Percentiles rank a stretch among this genome's conserved stretches.
Evolutionary conservation across 2,113 vertebrate genomes (phyloP).

Genomic region (Larimichthys polyactis): DNA sequence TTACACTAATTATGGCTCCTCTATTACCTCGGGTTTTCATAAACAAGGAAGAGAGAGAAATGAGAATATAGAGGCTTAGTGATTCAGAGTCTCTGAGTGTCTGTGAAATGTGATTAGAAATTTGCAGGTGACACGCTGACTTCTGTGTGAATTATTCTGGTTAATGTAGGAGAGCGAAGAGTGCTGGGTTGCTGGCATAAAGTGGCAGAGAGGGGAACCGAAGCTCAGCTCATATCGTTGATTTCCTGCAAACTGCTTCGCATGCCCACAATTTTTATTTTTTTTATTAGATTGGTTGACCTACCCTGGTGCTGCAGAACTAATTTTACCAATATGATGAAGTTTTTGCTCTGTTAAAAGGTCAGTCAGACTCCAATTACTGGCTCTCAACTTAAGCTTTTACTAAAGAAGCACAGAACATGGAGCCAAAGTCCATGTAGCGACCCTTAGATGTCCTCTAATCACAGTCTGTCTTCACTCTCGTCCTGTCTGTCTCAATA

Average conservation of each 20-base stretch:
- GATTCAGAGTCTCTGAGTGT: slow-evolving; percentile 32
- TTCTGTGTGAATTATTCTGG: slow-evolving; percentile 19
- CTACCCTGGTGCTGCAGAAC: slow-evolving; percentile 44
- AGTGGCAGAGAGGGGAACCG: slow-evolving; percentile 17
- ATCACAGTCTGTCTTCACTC: slow-evolving; percentile 4
- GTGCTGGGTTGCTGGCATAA: not conserved
- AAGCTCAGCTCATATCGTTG: slow-evolving; percentile 18
- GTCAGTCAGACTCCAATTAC: slow-evolving; percentile 42
- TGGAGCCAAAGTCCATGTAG: slow-evolving; percentile 10
- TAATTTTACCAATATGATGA: slow-evolving; percentile 54
- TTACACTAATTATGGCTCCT: slow-evolving; percentile 59
- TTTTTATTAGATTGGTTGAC: slow-evolving; percentile 41
- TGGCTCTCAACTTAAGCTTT: slow-evolving; percentile 37
- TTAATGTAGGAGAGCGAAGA: not conserved
- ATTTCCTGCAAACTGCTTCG: slow-evolving; percentile 36
- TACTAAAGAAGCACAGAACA: slow-evolving; percentile 21
- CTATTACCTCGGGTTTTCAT: slow-evolving; percentile 47
- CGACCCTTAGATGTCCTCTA: slow-evolving; percentile 29
- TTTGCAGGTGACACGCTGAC: slow-evolving; percentile 49
- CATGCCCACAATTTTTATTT: slow-evolving; percentile 4
- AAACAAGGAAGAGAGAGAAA: slow-evolving; percentile 55
- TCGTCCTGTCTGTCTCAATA: not conserved
- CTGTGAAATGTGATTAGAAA: slow-evolving; percentile 58
- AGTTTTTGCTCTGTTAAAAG: slow-evolving; percentile 45
- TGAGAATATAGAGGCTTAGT: slow-evolving; percentile 27